phyloP scores from a whole-genome alignment of 2,888 invertebrate genomes.

The Syrphus vitripennis region DNA sequence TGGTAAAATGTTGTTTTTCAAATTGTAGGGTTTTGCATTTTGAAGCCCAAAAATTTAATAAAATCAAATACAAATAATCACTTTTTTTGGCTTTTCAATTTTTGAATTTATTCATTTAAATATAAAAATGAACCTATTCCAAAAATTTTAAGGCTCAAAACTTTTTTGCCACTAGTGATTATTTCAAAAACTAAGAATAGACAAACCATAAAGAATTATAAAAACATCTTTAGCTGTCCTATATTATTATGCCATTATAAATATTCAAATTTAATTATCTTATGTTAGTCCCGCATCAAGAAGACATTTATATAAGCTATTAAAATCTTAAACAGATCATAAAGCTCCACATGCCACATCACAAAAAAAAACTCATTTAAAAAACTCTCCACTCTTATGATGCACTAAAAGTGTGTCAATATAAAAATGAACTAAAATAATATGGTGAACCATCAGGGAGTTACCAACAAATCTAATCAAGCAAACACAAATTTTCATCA shows the following conservation, averaged over 20 bases:
- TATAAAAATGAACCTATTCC: too few relatives aligned
- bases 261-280: slow-evolving; percentile 1
- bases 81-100: too few relatives aligned
- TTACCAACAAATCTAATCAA: slow-evolving; percentile 5
- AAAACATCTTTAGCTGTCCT: not conserved
- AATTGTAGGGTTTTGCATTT: too few relatives aligned
- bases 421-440: not conserved
- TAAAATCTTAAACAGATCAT: slow-evolving; percentile 16
- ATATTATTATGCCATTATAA: not conserved
- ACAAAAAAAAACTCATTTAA: slow-evolving; percentile 7
- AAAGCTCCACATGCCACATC: too few relatives aligned
- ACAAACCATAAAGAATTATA: not conserved
- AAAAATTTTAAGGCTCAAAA: too few relatives aligned
- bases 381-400: not conserved
- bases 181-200: too few relatives aligned
- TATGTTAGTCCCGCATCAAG: not conserved
- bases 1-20: too few relatives aligned
- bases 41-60: too few relatives aligned
- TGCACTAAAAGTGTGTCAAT: slow-evolving; percentile 40
- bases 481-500: slow-evolving; percentile 25
- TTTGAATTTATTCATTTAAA: too few relatives aligned
- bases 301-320: slow-evolving; percentile 7
- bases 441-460: not conserved
- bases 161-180: too few relatives aligned
- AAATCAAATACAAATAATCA: too few relatives aligned